Percentiles rank a stretch among this genome's conserved stretches.
phyloP scores from a whole-genome alignment of 2,888 invertebrate species.

The Diarsia mendica region DNA sequence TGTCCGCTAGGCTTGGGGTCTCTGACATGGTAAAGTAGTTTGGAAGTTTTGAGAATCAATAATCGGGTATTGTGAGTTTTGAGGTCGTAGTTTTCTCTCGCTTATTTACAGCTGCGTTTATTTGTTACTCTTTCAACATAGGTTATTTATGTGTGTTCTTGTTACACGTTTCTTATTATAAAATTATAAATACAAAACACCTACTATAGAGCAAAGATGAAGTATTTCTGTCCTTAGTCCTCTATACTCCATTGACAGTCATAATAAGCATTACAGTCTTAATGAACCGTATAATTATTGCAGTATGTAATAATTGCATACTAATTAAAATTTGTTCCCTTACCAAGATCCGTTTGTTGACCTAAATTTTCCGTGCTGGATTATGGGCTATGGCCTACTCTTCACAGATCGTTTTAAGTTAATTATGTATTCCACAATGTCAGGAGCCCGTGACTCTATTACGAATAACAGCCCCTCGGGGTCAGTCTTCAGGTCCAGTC shows the following conservation, averaged over 20 bases:
- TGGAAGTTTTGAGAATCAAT: slow-evolving; percentile 35
- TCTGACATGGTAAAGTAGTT: slow-evolving; percentile 19
- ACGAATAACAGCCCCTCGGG: no score
- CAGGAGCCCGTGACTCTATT: no score
- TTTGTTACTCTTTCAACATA: background rate
- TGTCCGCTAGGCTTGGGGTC: background rate
- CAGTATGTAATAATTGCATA: slow-evolving; percentile 9
- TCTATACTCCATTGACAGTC: slow-evolving; percentile 1
- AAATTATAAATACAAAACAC: no score
- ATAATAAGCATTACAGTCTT: background rate
- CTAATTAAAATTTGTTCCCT: background rate
- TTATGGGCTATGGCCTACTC: no score
- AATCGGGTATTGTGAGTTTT: slow-evolving; percentile 33
- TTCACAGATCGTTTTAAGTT: no score
- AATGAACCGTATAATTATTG: slow-evolving; percentile 16
- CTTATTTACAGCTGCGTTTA: background rate
- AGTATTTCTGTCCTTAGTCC: background rate
- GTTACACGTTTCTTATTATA: no score
- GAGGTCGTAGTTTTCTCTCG: slow-evolving; percentile 13
- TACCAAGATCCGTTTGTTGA: background rate
- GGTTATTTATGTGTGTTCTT: no score
- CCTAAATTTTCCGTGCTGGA: background rate
- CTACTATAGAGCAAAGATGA: no score
- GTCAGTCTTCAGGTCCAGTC: no score
- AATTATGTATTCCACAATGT: no score